Percentiles rank a stretch among this genome's conserved stretches.
These are phyloP conservation scores for Villa cingulata DNA, from an alignment of 2,888 invertebrate genomes.

Conservation along the genomic window DNA sequence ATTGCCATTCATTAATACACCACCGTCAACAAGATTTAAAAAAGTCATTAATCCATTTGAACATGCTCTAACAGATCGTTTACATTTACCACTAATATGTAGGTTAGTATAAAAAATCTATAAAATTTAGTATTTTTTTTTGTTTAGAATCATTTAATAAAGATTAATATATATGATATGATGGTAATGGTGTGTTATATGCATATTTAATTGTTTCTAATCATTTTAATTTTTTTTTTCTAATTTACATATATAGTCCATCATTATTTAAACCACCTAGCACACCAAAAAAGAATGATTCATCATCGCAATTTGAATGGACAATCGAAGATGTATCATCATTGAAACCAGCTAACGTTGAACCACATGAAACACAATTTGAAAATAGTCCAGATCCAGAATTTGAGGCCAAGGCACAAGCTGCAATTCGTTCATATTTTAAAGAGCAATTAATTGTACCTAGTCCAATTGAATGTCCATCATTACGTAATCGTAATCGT, in stretches of 20 bases:
- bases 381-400: conserved; percentile 41
- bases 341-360: conserved; percentile 48
- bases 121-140: too few relatives aligned
- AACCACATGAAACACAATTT: conserved; percentile 41
- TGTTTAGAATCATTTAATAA: too few relatives aligned
- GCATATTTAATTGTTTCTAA: too few relatives aligned
- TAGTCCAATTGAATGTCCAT: conserved; percentile 32
- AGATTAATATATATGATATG: too few relatives aligned
- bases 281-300: conserved; percentile 27
- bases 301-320: conserved; percentile 45
- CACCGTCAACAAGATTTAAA: conserved; percentile 41
- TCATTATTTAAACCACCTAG: conserved; percentile 30
- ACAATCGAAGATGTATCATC: conserved; percentile 54
- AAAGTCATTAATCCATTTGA: conserved; percentile 51
- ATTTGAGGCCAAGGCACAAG: conserved; percentile 45
- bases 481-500: background rate
- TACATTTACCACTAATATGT: conserved; percentile 49
- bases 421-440: conserved; percentile 41
- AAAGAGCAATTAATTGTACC: conserved; percentile 34
- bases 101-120: conserved; percentile 37
- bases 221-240: background rate
- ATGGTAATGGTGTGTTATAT: too few relatives aligned
- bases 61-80: conserved; percentile 41
- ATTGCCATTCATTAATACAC: conserved; percentile 33
- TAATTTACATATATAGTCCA: conserved; percentile 22